Evolutionary conservation across 1,140 invertebrate genomes (phyloP).

Genomic region (Aricia agestis): DNA sequence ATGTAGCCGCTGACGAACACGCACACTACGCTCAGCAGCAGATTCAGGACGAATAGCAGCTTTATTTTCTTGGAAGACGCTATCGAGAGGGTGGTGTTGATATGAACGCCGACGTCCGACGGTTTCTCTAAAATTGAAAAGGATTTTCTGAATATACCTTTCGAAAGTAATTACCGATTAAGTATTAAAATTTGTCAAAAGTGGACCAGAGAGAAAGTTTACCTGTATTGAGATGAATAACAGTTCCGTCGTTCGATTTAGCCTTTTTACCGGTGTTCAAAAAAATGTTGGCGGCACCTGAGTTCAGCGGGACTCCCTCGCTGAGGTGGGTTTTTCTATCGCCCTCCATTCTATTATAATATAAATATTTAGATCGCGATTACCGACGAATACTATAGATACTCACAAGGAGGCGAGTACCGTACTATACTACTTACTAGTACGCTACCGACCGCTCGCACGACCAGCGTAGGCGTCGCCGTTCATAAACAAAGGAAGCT

Average conservation of each 20-base stretch:
- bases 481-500: conserved; percentile 68
- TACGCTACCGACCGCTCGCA: conserved; percentile 46
- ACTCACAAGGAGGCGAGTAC: no score
- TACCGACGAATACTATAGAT: no score
- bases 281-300: conserved; percentile 66
- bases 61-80: conserved; percentile 73
- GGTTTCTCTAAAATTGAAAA: conserved; percentile 58
- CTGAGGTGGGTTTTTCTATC: conserved; percentile 56
- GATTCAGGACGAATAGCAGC: conserved; percentile 62
- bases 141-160: background rate
- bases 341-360: conserved; percentile 59
- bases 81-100: conserved; percentile 66
- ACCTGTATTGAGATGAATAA: conserved; percentile 70
- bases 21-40: conserved; percentile 61
- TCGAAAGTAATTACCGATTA: background rate
- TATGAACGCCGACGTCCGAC: conserved; percentile 64
- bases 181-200: background rate
- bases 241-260: conserved; percentile 61
- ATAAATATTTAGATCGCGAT: conserved; percentile 40
- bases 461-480: conserved; percentile 57
- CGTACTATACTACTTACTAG: conserved; percentile 46
- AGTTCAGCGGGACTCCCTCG: conserved; percentile 63
- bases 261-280: conserved; percentile 63
- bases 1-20: conserved; percentile 59
- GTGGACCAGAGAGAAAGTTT: background rate